phyloP scores from a whole-genome alignment of 2,113 vertebrate species.

The Sarotherodon lohbergeri region DNA sequence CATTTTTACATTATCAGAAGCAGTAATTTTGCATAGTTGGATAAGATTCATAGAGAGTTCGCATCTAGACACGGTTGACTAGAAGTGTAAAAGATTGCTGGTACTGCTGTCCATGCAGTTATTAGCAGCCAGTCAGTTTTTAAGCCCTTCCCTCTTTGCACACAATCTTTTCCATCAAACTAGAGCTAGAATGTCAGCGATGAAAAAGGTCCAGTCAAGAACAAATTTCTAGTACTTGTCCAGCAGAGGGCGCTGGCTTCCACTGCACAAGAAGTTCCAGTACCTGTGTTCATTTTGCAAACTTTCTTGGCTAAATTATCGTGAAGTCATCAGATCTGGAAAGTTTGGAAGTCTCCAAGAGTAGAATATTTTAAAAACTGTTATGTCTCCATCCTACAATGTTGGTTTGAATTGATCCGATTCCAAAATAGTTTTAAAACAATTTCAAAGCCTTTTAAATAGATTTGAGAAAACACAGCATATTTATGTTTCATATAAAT shows the following conservation, averaged over 20 bases:
- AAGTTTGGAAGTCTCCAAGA: background rate
- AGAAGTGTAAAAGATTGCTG: background rate
- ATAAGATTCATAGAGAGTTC: background rate
- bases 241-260: constrained; percentile 1
- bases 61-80: background rate
- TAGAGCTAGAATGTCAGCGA: background rate
- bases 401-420: background rate
- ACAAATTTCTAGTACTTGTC: background rate
- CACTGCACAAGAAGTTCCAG: background rate
- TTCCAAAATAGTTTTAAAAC: background rate
- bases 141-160: background rate
- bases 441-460: background rate
- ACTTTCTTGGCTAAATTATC: background rate
- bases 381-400: background rate
- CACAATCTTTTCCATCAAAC: background rate
- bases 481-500: background rate
- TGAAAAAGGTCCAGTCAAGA: background rate
- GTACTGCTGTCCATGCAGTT: background rate
- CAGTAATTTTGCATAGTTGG: background rate
- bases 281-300: background rate
- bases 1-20: background rate
- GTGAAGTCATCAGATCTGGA: background rate
- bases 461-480: background rate
- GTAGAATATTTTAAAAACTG: background rate
- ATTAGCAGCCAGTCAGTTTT: background rate